Evolutionary conservation across 2,113 vertebrate species (phyloP), one percentile per base, ranked within the genome.

Genomic region (Cebidichthys violaceus): DNA sequence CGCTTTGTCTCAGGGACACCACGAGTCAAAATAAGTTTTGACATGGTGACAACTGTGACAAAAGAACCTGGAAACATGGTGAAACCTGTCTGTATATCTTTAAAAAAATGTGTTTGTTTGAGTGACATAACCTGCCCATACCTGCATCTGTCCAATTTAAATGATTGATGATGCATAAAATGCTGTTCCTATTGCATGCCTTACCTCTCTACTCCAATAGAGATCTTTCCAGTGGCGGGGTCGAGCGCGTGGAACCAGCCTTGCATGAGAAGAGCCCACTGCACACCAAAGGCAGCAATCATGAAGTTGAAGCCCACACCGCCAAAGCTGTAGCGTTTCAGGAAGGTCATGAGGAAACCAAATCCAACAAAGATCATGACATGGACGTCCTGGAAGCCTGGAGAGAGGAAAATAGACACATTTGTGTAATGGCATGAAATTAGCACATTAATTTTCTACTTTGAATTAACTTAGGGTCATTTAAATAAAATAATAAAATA

Each of bases 281-380:
- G 98, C 89, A 99, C 90, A 47, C 98, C 97, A 37, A 99, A 99
- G 57, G 98, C 87, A 0, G 96, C 98, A 0, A 99, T 94, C 75
- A 99, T 95, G 89, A 99, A 99, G 93, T 97, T 99, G 94, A 99
- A 99, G 60, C 96, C 98, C 13, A 99, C 96, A 0, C 92, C 95
- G 1, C 98, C 90, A 0, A 97, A 99, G 85, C 98, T 97, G 0
- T 99, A 99, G 60, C 96, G 96, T 86, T 98, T 97, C 90, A 99
- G 95, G 86, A 99, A 99, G 0, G 95, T 97, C 98, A 99, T 99
- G 84, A 99, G 97, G 92, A 97, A 99, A 18, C 98, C 98, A 31
- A 99, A 99, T 10, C 98, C 98, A 83, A 99, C 95, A 83, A 99
- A 99, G 88, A 99, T 97, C 98, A 99, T 99, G 88, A 97, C 97